Conservation (phyloP, 1,140 invertebrate genomes). For the Choristoneura fumiferana region DNA sequence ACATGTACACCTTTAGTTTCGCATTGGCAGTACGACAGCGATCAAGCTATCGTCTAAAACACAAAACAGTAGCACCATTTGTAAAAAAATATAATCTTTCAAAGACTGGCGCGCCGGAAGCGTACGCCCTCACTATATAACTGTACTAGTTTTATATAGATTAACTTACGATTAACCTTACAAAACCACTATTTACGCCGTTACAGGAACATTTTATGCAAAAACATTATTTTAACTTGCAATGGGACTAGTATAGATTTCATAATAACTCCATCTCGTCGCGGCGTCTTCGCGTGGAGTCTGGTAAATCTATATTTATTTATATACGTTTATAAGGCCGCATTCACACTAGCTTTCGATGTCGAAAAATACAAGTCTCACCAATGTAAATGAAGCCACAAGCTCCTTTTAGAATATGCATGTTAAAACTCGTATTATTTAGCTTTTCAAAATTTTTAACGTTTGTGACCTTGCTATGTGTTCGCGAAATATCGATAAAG, state of each 20-base stretch:
- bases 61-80: slow-evolving; percentile 74
- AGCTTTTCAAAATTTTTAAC: slow-evolving; percentile 25
- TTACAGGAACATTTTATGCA: slow-evolving; percentile 75
- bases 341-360: slow-evolving; percentile 69
- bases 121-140: slow-evolving; percentile 25
- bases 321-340: slow-evolving; percentile 63
- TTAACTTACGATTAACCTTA: slow-evolving; percentile 58
- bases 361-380: slow-evolving; percentile 52
- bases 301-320: slow-evolving; percentile 42
- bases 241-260: slow-evolving; percentile 72
- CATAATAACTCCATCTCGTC: slow-evolving; percentile 55
- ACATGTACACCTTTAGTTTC: slow-evolving; percentile 31
- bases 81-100: slow-evolving; percentile 70
- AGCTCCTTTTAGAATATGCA: slow-evolving; percentile 58
- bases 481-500: slow-evolving; percentile 22
- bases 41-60: slow-evolving; percentile 66
- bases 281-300: slow-evolving; percentile 51
- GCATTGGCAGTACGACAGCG: slow-evolving; percentile 52
- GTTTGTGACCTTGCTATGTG: slow-evolving; percentile 56
- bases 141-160: slow-evolving; percentile 46
- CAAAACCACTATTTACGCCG: slow-evolving; percentile 68
- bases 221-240: slow-evolving; percentile 67
- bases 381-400: slow-evolving; percentile 63
- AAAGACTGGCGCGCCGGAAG: slow-evolving; percentile 34
- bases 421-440: slow-evolving; percentile 21